Percentiles rank a stretch among this genome's conserved stretches.
Conservation (phyloP, 2,888 invertebrate species). For the Copidosoma aretas region DNA sequence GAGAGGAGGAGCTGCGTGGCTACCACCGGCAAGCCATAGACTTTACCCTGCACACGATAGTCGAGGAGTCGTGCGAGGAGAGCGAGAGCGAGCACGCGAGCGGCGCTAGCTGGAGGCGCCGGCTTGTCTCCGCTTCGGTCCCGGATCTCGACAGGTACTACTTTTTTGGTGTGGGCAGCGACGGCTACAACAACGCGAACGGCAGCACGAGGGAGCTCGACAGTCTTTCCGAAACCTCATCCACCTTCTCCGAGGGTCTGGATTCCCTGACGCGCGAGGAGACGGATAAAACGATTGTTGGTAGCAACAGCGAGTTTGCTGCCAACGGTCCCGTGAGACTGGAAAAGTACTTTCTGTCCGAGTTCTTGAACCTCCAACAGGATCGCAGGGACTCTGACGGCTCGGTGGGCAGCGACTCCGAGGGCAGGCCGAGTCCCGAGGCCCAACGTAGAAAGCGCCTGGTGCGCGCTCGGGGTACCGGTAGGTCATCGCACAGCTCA, state of each 20-base stretch:
- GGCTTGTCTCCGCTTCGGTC: slow-evolving; percentile 78
- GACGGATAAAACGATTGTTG: slow-evolving; percentile 40
- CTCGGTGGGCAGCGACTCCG: slow-evolving; percentile 90
- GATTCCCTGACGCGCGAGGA: slow-evolving; percentile 75
- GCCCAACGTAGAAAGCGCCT: slow-evolving; percentile 78
- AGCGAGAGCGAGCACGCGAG: slow-evolving; percentile 77
- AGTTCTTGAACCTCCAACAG: slow-evolving; percentile 82
- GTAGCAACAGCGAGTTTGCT: no score
- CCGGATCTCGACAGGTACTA: slow-evolving; percentile 91
- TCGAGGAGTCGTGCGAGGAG: slow-evolving; percentile 94
- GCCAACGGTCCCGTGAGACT: slow-evolving; percentile 63
- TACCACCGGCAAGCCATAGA: slow-evolving; percentile 84
- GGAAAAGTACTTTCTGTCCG: slow-evolving; percentile 88
- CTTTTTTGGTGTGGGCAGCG: slow-evolving; percentile 72
- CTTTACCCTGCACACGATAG: slow-evolving; percentile 90
- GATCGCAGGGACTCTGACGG: slow-evolving; percentile 82
- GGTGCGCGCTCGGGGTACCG: slow-evolving; percentile 82
- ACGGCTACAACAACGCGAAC: slow-evolving; percentile 67
- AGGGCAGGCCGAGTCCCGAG: slow-evolving; percentile 86
- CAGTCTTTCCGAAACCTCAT: slow-evolving; percentile 80
- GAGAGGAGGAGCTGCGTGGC: slow-evolving; percentile 83
- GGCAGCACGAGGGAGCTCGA: slow-evolving; percentile 60
- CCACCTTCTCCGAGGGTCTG: slow-evolving; percentile 82
- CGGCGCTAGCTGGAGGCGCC: slow-evolving; percentile 62
- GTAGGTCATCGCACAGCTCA: slow-evolving; percentile 78